Conservation (phyloP, 2,113 vertebrate species). For the Cebidichthys violaceus region DNA sequence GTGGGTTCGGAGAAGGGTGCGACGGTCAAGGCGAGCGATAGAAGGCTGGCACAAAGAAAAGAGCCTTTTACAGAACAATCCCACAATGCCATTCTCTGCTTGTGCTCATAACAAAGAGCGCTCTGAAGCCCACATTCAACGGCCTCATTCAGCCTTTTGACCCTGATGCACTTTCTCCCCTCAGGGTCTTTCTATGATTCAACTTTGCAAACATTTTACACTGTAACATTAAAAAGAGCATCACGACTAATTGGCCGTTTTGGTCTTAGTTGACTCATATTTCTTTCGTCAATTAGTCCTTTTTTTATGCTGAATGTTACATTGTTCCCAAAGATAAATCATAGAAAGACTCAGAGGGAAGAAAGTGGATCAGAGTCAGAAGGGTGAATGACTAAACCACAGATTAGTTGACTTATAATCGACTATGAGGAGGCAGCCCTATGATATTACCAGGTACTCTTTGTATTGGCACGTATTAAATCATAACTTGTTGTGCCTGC, state of each 20-base stretch:
- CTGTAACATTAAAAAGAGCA: too few species aligned
- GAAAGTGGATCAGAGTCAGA: too few species aligned
- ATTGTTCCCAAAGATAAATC: too few species aligned
- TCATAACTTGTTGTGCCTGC: background rate
- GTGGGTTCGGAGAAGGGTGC: constrained; percentile 44
- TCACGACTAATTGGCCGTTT: too few species aligned
- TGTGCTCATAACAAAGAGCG: constrained; percentile 57
- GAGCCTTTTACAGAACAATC: constrained; percentile 52
- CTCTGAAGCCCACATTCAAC: constrained; percentile 60
- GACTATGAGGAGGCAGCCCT: too few species aligned
- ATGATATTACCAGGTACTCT: background rate
- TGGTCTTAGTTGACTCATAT: too few species aligned
- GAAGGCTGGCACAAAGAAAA: constrained; percentile 76
- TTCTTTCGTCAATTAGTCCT: too few species aligned
- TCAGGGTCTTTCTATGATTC: constrained; percentile 26
- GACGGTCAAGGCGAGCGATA: constrained; percentile 52
- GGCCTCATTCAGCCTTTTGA: constrained; percentile 63
- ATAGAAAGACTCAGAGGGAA: too few species aligned
- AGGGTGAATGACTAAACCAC: too few species aligned
- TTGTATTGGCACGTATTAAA: background rate
- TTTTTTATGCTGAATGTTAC: too few species aligned
- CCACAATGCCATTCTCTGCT: constrained; percentile 70
- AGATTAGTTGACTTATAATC: background rate
- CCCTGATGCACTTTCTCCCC: constrained; percentile 35
- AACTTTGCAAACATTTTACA: background rate